phyloP scores from a whole-genome alignment of 2,888 invertebrate species.

The Malachius bipustulatus region DNA sequence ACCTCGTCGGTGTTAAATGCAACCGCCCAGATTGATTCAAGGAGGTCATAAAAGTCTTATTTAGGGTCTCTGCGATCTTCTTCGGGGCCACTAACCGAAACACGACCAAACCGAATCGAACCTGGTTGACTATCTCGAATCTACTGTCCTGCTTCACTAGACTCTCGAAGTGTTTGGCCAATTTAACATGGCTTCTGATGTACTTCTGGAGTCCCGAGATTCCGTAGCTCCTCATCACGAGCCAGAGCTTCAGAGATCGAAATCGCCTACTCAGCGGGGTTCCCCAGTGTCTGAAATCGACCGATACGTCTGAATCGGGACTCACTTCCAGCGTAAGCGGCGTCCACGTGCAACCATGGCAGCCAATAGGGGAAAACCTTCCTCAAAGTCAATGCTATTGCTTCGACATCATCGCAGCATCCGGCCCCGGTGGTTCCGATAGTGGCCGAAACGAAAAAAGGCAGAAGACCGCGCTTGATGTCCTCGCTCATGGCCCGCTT shows the following conservation, averaged over 20 bases:
- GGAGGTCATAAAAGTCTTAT: constrained; percentile 62
- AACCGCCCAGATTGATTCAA: constrained; percentile 75
- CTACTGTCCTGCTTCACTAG: constrained; percentile 54
- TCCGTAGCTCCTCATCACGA: constrained; percentile 72
- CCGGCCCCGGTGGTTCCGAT: constrained; percentile 75
- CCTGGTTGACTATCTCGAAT: constrained; percentile 69
- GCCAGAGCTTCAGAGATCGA: constrained; percentile 79
- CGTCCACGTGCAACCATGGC: constrained; percentile 83
- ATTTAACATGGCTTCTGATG: constrained; percentile 67
- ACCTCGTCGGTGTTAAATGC: constrained; percentile 76
- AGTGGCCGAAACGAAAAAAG: constrained; percentile 74
- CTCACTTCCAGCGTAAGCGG: constrained; percentile 76
- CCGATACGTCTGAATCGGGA: constrained; percentile 59
- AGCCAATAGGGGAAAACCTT: constrained; percentile 42
- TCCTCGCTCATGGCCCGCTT: constrained; percentile 58
- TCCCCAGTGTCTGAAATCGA: constrained; percentile 73
- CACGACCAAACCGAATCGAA: constrained; percentile 63
- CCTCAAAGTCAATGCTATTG: constrained; percentile 66
- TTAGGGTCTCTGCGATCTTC: no score
- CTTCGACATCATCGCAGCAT: constrained; percentile 69
- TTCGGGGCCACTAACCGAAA: constrained; percentile 63
- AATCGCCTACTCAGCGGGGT: constrained; percentile 77
- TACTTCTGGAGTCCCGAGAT: constrained; percentile 69
- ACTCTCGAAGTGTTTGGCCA: constrained; percentile 64
- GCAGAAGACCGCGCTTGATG: constrained; percentile 58